Conservation (phyloP, 1,140 invertebrate species). For the Panonychus citri region DNA sequence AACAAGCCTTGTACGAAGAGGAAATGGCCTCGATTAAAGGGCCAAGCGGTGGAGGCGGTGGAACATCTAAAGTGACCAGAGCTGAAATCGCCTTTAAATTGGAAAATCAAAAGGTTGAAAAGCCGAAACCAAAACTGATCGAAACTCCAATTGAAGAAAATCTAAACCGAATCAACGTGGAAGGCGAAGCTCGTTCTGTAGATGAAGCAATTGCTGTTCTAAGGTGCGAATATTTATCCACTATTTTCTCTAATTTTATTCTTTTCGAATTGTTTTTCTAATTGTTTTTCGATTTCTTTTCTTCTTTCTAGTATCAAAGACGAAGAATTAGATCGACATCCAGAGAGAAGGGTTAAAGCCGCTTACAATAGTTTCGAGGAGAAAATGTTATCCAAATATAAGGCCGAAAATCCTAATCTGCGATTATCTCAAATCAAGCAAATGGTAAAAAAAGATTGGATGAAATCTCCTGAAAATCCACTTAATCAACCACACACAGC, state of each 20-base stretch:
- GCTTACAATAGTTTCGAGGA: slow-evolving; percentile 78
- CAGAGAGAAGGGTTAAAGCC: slow-evolving; percentile 78
- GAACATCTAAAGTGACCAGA: slow-evolving; percentile 52
- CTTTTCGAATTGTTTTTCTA: not conserved
- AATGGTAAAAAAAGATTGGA: slow-evolving; percentile 57
- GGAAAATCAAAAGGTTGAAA: slow-evolving; percentile 9
- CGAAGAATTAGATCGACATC: slow-evolving; percentile 42
- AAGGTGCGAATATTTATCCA: slow-evolving; percentile 32
- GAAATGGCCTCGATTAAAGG: slow-evolving; percentile 47
- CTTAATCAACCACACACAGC: slow-evolving; percentile 40
- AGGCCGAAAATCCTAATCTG: slow-evolving; percentile 67
- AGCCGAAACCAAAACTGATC: slow-evolving; percentile 1
- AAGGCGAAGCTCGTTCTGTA: slow-evolving; percentile 63
- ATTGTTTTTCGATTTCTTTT: slow-evolving; percentile 13
- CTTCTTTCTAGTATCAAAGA: slow-evolving; percentile 32
- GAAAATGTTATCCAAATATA: slow-evolving; percentile 53
- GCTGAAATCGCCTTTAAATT: slow-evolving; percentile 38
- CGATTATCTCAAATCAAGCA: slow-evolving; percentile 41
- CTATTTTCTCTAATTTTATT: not conserved
- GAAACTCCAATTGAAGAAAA: slow-evolving; percentile 57
- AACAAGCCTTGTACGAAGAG: slow-evolving; percentile 59
- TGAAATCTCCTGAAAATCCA: slow-evolving; percentile 88
- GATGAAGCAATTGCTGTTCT: slow-evolving; percentile 70
- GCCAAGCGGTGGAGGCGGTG: slow-evolving; percentile 21
- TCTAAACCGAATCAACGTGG: slow-evolving; percentile 57